phyloP scores from a whole-genome alignment of 2,888 invertebrate genomes.

The Dione juno region DNA sequence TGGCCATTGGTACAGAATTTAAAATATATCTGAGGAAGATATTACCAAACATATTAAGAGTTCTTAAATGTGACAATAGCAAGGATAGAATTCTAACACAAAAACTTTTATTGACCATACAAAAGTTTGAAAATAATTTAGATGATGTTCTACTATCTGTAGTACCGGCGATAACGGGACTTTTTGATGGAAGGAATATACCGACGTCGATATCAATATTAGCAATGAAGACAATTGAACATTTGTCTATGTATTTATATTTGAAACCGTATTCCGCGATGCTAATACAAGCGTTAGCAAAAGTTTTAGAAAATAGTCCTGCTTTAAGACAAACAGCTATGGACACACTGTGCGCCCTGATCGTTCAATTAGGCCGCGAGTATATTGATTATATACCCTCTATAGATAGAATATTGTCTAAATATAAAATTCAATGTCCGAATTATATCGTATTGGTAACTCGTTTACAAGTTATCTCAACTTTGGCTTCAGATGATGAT shows the following conservation, averaged over 20 bases:
- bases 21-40: constrained; percentile 96
- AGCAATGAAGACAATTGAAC: constrained; percentile 93
- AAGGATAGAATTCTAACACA: constrained; percentile 92
- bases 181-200: constrained; percentile 94
- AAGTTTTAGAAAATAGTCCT: constrained; percentile 91
- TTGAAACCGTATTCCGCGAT: constrained; percentile 96
- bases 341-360: constrained; percentile 94
- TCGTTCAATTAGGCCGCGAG: constrained; percentile 94
- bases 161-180: constrained; percentile 95
- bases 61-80: constrained; percentile 94
- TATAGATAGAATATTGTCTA: constrained; percentile 92
- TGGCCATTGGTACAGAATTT: constrained; percentile 97
- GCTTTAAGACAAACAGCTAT: constrained; percentile 91
- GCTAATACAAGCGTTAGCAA: constrained; percentile 95
- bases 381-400: constrained; percentile 96
- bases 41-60: constrained; percentile 96
- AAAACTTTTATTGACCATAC: constrained; percentile 92
- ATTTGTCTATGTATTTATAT: constrained; percentile 93
- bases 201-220: constrained; percentile 89
- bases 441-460: constrained; percentile 92
- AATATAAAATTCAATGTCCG: constrained; percentile 90
- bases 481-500: constrained; percentile 90
- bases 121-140: constrained; percentile 96
- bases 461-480: constrained; percentile 89
- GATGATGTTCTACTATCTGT: constrained; percentile 97